phyloP scores from a whole-genome alignment of 2,888 invertebrate species.

The Heliconius ismenius region DNA sequence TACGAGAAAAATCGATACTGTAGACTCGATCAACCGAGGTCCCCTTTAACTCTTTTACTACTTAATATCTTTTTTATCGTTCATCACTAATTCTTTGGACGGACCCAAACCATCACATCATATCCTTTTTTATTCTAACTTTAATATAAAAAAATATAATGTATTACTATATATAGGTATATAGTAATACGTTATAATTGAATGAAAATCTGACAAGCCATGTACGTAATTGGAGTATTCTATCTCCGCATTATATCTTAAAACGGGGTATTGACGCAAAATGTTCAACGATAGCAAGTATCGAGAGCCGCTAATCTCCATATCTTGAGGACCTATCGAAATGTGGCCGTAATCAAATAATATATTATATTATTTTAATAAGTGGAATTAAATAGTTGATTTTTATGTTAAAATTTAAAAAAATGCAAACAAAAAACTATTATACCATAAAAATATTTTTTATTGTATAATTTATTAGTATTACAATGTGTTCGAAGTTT shows the following conservation, averaged over 20 bases:
- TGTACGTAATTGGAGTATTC: conserved; percentile 31
- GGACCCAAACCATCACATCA: too few species aligned
- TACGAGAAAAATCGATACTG: too few species aligned
- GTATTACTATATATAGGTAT: neutral
- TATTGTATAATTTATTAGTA: neutral
- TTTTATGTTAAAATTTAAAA: too few species aligned
- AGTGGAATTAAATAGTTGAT: neutral
- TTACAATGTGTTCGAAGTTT: neutral
- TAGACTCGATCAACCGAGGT: too few species aligned
- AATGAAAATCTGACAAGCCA: conserved; percentile 3
- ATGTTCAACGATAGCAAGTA: conserved; percentile 21
- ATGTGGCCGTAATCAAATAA: neutral
- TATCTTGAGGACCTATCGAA: conserved; percentile 29
- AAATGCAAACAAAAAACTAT: too few species aligned
- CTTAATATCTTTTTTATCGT: too few species aligned
- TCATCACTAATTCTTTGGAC: too few species aligned
- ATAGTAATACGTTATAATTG: neutral
- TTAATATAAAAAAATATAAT: neutral
- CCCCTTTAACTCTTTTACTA: too few species aligned
- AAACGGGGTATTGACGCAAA: conserved; percentile 34
- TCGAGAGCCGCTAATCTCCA: conserved; percentile 26
- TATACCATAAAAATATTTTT: too few species aligned
- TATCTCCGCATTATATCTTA: conserved; percentile 32
- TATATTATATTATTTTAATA: neutral
- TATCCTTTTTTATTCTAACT: too few species aligned